phyloP scores from a whole-genome alignment of 2,888 invertebrate species.

The Cheilosia impressa region DNA sequence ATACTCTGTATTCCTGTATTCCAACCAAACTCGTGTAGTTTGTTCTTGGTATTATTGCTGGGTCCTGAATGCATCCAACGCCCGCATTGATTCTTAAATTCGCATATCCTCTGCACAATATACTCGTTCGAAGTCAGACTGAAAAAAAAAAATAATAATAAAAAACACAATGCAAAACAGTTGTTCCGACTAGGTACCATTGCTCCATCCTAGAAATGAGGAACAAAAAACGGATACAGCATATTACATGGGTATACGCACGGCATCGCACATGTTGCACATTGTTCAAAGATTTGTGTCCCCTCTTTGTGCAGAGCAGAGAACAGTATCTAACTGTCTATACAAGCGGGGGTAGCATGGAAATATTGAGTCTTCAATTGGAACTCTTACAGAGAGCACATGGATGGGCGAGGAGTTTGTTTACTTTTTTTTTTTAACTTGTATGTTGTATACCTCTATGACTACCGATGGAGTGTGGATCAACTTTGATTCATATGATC shows the following conservation, averaged over 20 bases:
- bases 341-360: not conserved
- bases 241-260: conserved; percentile 52
- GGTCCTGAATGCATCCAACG: conserved; percentile 58
- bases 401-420: conserved; percentile 31
- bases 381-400: conserved; percentile 10
- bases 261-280: conserved; percentile 70
- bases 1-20: not conserved
- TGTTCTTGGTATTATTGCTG: conserved; percentile 52
- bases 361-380: conserved; percentile 47
- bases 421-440: conserved; percentile 16
- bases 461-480: conserved; percentile 21
- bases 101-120: conserved; percentile 49
- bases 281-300: conserved; percentile 42
- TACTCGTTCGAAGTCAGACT: conserved; percentile 43
- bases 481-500: conserved; percentile 54
- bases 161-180: conserved; percentile 2
- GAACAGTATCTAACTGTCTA: not conserved
- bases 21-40: conserved; percentile 26
- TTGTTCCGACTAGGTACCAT: conserved; percentile 4
- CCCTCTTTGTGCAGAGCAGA: conserved; percentile 9
- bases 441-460: not conserved
- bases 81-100: conserved; percentile 68
- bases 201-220: conserved; percentile 5
- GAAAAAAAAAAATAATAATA: conserved; percentile 1
- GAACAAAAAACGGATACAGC: conserved; percentile 45